Conservation (phyloP, 1,140 invertebrate genomes). For the Andricus grossulariae region DNA sequence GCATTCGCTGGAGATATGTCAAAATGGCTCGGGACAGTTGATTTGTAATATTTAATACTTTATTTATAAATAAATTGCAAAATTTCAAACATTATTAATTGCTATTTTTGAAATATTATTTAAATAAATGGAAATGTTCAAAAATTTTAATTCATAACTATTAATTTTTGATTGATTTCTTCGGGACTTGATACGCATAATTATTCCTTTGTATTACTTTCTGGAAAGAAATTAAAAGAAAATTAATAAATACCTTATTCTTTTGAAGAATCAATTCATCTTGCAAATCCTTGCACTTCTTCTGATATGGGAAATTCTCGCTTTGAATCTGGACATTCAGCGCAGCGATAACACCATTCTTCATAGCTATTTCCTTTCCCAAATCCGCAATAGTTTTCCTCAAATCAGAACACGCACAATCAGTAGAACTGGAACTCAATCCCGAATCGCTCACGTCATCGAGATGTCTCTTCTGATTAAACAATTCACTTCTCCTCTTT, state of each 20-base stretch:
- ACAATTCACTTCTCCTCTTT: constrained; percentile 58
- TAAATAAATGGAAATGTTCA: no score
- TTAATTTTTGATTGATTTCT: no score
- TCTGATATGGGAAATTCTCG: constrained; percentile 63
- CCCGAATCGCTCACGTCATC: constrained; percentile 47
- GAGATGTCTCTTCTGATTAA: constrained; percentile 61
- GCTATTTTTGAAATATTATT: no score
- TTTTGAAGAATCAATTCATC: constrained; percentile 46
- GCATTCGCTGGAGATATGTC: no score
- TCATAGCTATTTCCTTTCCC: constrained; percentile 62
- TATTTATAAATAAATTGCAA: no score
- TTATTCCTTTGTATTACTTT: no score
- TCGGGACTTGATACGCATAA: no score
- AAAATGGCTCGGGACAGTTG: no score
- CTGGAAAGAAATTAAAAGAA: no score
- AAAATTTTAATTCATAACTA: no score
- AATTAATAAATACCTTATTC: constrained; percentile 53
- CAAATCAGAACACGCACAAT: constrained; percentile 48
- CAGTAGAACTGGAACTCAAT: constrained; percentile 27
- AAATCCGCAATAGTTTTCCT: constrained; percentile 58
- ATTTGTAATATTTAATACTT: no score
- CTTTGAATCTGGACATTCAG: constrained; percentile 65
- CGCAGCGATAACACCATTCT: constrained; percentile 61
- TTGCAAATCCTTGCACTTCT: constrained; percentile 62
- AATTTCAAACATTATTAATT: no score